phyloP scores from a whole-genome alignment of 2,113 vertebrate species.

The Dolichallabes microphthalmus region DNA sequence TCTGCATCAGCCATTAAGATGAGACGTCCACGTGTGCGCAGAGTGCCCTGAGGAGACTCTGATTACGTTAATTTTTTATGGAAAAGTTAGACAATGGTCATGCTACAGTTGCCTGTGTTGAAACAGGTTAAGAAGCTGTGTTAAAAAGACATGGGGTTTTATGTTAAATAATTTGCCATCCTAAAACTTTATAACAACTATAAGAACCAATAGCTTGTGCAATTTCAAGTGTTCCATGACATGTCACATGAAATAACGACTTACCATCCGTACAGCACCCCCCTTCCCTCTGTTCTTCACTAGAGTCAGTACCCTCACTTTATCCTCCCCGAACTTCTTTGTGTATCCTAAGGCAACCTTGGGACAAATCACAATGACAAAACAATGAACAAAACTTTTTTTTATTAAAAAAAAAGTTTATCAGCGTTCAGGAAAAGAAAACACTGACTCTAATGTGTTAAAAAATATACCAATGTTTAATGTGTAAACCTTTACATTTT shows the following conservation, averaged over 20 bases:
- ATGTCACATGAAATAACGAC: no score
- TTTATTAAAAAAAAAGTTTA: not conserved
- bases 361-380: not conserved
- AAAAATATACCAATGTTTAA: not conserved
- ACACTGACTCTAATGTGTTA: not conserved
- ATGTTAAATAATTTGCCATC: not conserved
- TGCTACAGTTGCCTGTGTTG: not conserved
- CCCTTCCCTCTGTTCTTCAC: conserved; percentile 92
- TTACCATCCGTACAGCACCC: conserved; percentile 90
- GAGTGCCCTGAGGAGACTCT: conserved; percentile 76
- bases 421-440: not conserved
- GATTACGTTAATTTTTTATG: not conserved
- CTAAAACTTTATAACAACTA: not conserved
- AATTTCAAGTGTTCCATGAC: not conserved
- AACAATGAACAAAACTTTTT: not conserved
- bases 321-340: conserved; percentile 82
- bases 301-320: conserved; percentile 86
- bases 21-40: conserved; percentile 81
- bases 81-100: no score
- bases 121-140: not conserved
- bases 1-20: conserved; percentile 98
- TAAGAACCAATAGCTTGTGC: not conserved
- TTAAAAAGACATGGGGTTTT: not conserved
- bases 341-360: conserved; percentile 87
- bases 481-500: no score